A percentile compares a stretch with the other conserved stretches of the same genome.
Conservation (phyloP, 2,888 invertebrate species). For the Lasius platythorax region DNA sequence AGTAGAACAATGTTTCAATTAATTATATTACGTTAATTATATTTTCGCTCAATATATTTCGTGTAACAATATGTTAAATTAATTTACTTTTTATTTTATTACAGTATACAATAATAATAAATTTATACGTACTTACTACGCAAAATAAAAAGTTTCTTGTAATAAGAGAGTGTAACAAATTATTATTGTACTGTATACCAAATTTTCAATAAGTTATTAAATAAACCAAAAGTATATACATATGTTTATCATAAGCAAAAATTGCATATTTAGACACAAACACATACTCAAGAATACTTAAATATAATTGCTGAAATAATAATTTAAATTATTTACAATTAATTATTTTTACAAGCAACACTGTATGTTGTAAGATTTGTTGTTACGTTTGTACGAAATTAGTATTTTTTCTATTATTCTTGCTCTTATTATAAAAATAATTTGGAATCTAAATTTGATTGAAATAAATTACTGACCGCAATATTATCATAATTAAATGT, state of each 20-base stretch:
- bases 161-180: constrained; percentile 16
- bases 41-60: constrained; percentile 47
- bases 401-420: not conserved
- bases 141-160: not conserved
- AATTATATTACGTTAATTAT: constrained; percentile 24
- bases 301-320: not conserved
- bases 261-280: not conserved
- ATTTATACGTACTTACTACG: constrained; percentile 35
- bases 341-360: not conserved
- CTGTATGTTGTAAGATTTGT: not conserved
- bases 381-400: not conserved
- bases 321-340: not conserved
- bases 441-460: not conserved
- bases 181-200: not conserved
- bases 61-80: constrained; percentile 13
- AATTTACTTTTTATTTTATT: constrained; percentile 34
- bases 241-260: not conserved
- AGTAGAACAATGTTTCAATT: not conserved
- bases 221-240: not conserved
- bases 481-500: not conserved
- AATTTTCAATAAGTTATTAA: not conserved
- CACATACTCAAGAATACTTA: not conserved
- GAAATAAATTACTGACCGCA: not conserved
- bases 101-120: constrained; percentile 4
- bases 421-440: constrained; percentile 5